Evolutionary conservation across 2,797 vertebrate species (phyloP), one percentile per base, ranked within the genome.

Genomic region (Sibirionetta formosa): DNA sequence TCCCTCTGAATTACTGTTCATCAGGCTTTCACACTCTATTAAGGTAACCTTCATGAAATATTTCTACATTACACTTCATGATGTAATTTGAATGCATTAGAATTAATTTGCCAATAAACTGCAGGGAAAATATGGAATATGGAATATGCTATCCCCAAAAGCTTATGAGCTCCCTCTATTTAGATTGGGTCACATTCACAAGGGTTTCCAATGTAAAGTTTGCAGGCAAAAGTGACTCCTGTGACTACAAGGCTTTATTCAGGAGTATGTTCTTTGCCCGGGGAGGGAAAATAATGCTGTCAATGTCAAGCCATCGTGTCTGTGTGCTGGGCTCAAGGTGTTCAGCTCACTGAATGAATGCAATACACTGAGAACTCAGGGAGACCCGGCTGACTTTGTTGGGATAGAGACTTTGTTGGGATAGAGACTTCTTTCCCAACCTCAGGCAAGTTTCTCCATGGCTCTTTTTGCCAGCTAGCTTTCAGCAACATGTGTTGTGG

Each of bases 71-170:
- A 72, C 81, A 73, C 78, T 95, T 95, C 94, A 84, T 92, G 93
- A 95, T 92, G 91, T 92, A 95, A 96, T 95, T 83, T 91, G 86
- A 94, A 89, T 73, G 63, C 58, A 76, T 93, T 89, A 88, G 76
- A 91, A 96, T 95, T 97, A 92, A 96, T 93, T 95, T 88, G 57
- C 90, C 84, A 94, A 93, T 96, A 97, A 95, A 95, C 76, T 85
- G 22, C 58, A 63, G 75, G 35, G 57, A 69, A 95, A 95, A 88
- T 86, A 94, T 48, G 50, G 70, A 86, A 82, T 72, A 60, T 70
- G 33, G 70, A 86, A 82, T 72, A 60, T 71, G 33, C 64, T 92
- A 42, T 54, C 87, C 70, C 61, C 31, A 27, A 84, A 88, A 90
- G 17, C 83, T 86, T 77, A 71, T 18, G 88, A 85, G 54, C 69